Conservation (phyloP, 2,888 invertebrate genomes). For the Drosophila mimetica region DNA sequence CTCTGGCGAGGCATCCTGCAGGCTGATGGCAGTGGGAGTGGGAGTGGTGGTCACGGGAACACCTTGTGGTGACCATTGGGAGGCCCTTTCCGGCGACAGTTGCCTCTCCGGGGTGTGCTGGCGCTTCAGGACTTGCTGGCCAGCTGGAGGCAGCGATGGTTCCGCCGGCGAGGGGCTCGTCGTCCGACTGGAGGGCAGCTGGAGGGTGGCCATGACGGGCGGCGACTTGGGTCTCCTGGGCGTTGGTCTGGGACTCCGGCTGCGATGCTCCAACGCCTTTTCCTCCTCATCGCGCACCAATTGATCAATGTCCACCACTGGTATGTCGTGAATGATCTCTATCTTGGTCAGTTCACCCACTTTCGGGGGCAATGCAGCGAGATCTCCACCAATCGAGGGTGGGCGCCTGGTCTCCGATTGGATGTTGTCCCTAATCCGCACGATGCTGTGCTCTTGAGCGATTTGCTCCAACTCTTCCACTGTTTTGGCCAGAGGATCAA, state of each 20-base stretch:
- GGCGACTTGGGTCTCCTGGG: slow-evolving; percentile 64
- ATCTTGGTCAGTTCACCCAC: slow-evolving; percentile 76
- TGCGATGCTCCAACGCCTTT: slow-evolving; percentile 64
- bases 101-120: slow-evolving; percentile 78
- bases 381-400: slow-evolving; percentile 70
- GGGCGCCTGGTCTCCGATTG: slow-evolving; percentile 76
- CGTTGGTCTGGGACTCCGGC: slow-evolving; percentile 60
- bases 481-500: slow-evolving; percentile 66
- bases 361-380: slow-evolving; percentile 63
- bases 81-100: slow-evolving; percentile 67
- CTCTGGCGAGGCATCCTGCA: slow-evolving; percentile 64
- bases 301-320: slow-evolving; percentile 71
- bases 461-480: slow-evolving; percentile 75
- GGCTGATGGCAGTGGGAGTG: slow-evolving; percentile 37
- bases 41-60: slow-evolving; percentile 10
- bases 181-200: slow-evolving; percentile 57
- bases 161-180: slow-evolving; percentile 49
- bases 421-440: slow-evolving; percentile 79
- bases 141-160: slow-evolving; percentile 1
- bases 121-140: slow-evolving; percentile 69
- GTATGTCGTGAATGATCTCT: slow-evolving; percentile 69
- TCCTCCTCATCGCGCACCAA: slow-evolving; percentile 67
- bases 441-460: slow-evolving; percentile 72
- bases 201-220: slow-evolving; percentile 58
- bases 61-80: slow-evolving; percentile 44